Evolutionary conservation across 1,140 invertebrate genomes (phyloP), one percentile per base, ranked within the genome.

Genomic region (Zaprionus camerounensis): DNA sequence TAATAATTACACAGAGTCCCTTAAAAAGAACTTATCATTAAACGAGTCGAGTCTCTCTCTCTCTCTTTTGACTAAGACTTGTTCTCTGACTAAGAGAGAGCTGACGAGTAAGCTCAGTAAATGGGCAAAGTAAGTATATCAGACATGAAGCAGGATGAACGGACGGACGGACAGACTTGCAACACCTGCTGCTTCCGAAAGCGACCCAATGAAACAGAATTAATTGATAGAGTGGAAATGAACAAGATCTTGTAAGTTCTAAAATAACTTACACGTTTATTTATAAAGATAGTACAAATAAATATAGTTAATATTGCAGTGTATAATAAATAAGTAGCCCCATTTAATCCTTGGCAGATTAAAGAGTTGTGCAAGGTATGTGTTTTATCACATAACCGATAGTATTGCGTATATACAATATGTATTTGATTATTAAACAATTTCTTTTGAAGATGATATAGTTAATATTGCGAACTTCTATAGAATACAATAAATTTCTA

Each of bases 171-270:
- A 63, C 28, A 26, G 56, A 62, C 46, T 36, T 44, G 82, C 71
- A 81, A 75, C 79, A 85, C 80, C 82, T 85, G 83, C 76, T 87
- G 65, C 71, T 41, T 28, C 44, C 41, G 67, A 84, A 79, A 85
- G 82, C 62, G 76, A 79, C 65, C 73, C 44, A 73, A 87, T 55
- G 70, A 86, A 86, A 86, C 44, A 44, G 72, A 85, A 85, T 71
- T 70, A 38, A 13, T 51, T 51, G 13, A 12, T 49, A 34, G n/a
- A 22, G 34, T 34, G 34, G 31, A 57, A 71, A 31, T 24, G 20
- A 28, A 34, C 38, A 51, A 65, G 55, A 51, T 36, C 5, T 57
- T 49, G 38, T 36, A 57, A 55, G 22, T 44, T 58, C 55, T 57
- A 38, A 12, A 17, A 9, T 1, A n/a, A 44, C 4, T 3, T 7